Evolutionary conservation across 2,888 invertebrate genomes (phyloP), one percentile per base, ranked within the genome.

Genomic region (Alentia gelatinosa): DNA sequence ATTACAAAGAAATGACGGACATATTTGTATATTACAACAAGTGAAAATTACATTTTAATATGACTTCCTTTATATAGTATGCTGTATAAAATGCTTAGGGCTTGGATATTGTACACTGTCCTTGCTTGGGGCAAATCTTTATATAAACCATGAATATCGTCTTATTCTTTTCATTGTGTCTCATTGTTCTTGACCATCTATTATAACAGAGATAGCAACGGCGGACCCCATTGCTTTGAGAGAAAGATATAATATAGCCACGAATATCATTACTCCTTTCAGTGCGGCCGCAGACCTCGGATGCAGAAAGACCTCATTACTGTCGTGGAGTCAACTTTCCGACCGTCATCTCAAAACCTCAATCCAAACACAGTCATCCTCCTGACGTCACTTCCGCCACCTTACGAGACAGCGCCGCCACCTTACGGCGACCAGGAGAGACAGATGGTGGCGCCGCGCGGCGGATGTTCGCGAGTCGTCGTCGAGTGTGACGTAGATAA

Each of bases 311-410:
- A 86, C 47, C 86, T 86, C 30, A 86, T 86, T 30, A 86, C 86
- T 47, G 35, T 86, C 26, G 35, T 86, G 42, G 86, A 86, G 50
- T 86, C 86, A n/a, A 30, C 86, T 30, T 50, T 86, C 47, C 12
- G 47, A 33, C 30, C 47, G 5, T 86, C 86, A n/a, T 5, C 86
- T 26, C 33, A 42, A 9, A 50, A 47, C 50, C 86, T 86, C 86
- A 39, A n/a, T 39, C 30, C 86, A 19, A 86, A 86, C 86, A 47
- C 86, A 4, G 86, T 86, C 33, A 47, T 86, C 15, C 86, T 86
- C 47, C 26, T 86, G 42, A 47, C 86, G 4, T 86, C 86, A 42
- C 86, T 86, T 30, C 86, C 86, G 50, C 86, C 86, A 12, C 86
- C 86, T 42, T 86, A 86, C 86, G 86, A 86, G 26, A 47, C 42